phyloP scores from a whole-genome alignment of 2,797 vertebrate species.

The Prionace glauca region DNA sequence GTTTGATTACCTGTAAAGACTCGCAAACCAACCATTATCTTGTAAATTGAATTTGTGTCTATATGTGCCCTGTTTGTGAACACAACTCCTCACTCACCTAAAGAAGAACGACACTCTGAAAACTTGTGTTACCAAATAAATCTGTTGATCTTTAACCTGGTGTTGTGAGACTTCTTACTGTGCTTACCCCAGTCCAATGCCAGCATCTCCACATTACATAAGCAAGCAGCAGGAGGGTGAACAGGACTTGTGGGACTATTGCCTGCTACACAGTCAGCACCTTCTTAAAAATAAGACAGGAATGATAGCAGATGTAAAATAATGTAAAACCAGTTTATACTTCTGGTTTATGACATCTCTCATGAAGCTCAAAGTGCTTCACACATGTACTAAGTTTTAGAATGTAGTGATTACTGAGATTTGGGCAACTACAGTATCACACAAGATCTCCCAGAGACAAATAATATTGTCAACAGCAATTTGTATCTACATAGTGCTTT shows the following conservation, averaged over 20 bases:
- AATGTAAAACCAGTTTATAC: neutral
- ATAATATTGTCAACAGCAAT: neutral
- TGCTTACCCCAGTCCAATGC: too few relatives aligned
- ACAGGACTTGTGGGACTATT: neutral
- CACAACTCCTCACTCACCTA: too few relatives aligned
- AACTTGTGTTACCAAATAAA: too few relatives aligned
- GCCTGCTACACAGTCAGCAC: neutral
- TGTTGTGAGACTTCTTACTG: too few relatives aligned
- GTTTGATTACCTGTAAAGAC: too few relatives aligned
- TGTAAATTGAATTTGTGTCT: too few relatives aligned
- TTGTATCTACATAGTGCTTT: neutral
- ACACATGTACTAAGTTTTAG: neutral
- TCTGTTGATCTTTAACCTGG: too few relatives aligned
- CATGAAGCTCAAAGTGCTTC: neutral
- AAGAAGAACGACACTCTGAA: too few relatives aligned
- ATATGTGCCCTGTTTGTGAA: too few relatives aligned
- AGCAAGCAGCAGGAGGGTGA: too few relatives aligned
- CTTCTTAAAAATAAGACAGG: neutral
- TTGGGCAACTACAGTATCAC: neutral
- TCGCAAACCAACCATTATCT: too few relatives aligned
- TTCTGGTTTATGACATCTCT: neutral
- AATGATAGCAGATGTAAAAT: neutral
- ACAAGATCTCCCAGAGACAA: neutral
- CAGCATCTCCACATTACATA: too few relatives aligned
- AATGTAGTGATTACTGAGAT: neutral